A percentile compares a stretch with the other conserved stretches of the same genome.
Evolutionary conservation across 1,140 invertebrate species (phyloP).

Genomic region (Stenopsyche tienmushanensis): DNA sequence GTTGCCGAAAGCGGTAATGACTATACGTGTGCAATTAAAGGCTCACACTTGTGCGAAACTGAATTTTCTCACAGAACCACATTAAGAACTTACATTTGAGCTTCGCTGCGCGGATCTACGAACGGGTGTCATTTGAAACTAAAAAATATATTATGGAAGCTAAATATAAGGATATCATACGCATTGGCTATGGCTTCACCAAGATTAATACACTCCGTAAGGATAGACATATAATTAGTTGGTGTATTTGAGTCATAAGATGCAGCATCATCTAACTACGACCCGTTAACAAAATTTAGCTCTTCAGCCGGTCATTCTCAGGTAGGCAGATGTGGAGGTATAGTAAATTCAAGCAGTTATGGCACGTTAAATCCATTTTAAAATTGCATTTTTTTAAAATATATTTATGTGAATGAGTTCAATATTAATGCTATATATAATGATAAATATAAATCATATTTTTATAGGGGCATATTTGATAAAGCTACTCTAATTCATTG

Average conservation of each 20-base stretch:
- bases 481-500: no score
- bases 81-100: background rate
- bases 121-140: background rate
- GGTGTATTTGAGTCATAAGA: background rate
- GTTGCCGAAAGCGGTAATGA: no score
- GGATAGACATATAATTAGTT: slow-evolving; percentile 6
- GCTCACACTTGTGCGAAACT: background rate
- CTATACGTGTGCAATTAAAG: no score
- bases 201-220: background rate
- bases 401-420: no score
- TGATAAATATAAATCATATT: no score
- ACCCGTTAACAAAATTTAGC: background rate
- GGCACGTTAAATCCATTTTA: no score
- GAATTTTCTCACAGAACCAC: background rate
- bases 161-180: background rate
- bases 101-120: background rate
- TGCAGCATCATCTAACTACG: slow-evolving; percentile 12
- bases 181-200: background rate
- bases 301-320: background rate
- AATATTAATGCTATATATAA: no score
- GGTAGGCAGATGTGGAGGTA: slow-evolving; percentile 6
- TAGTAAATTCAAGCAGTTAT: background rate
- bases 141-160: background rate
- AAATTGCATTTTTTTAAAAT: no score
- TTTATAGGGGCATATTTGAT: no score